A percentile compares a stretch with the other conserved stretches of the same genome.
Conservation (phyloP, 2,113 vertebrate species). For the Perognathus longimembris region DNA sequence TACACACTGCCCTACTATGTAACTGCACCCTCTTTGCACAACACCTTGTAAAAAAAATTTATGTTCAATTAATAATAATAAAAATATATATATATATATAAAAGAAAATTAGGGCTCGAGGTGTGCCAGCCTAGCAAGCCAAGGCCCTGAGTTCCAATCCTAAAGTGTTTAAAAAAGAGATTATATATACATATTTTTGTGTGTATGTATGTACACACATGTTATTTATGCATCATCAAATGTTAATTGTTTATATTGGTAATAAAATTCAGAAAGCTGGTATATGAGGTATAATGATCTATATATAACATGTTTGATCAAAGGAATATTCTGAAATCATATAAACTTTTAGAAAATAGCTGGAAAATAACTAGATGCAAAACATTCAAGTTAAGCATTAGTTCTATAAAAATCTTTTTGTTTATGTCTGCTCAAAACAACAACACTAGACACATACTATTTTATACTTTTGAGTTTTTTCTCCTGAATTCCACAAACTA, state of each 20-base stretch:
- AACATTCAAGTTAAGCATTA: neutral
- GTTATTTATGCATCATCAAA: neutral
- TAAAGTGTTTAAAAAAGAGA: too few species aligned
- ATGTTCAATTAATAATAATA: too few species aligned
- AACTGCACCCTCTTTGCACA: too few species aligned
- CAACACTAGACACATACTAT: neutral
- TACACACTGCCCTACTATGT: too few species aligned
- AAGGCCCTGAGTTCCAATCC: too few species aligned
- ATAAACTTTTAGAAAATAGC: neutral
- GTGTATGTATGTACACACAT: too few species aligned
- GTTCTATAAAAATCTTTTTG: neutral
- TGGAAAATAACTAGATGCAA: neutral
- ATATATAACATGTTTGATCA: neutral
- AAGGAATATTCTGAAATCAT: neutral
- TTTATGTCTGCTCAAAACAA: neutral
- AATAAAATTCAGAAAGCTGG: neutral
- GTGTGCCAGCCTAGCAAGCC: too few species aligned
- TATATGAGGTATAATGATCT: neutral
- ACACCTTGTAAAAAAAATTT: too few species aligned
- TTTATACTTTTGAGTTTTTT: neutral
- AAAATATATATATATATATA: too few species aligned
- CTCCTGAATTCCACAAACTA: neutral
- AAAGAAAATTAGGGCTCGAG: too few species aligned
- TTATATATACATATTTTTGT: too few species aligned
- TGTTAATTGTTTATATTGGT: neutral